A percentile compares a stretch with the other conserved stretches of the same genome.
phyloP scores from a whole-genome alignment of 2,888 invertebrate genomes.

The Cheilosia variabilis region DNA sequence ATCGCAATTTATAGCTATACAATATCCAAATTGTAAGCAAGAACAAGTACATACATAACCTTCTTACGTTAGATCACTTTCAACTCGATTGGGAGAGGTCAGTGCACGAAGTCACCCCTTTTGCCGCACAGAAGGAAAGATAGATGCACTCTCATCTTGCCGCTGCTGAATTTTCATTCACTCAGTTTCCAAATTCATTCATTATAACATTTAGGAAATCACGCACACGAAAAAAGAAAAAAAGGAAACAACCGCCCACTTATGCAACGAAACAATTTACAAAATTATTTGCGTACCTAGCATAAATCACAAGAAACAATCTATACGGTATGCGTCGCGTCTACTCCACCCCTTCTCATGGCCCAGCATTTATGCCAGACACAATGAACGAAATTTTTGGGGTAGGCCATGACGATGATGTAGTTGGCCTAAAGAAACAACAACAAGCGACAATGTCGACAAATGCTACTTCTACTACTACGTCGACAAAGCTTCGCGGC shows the following conservation, averaged over 20 bases:
- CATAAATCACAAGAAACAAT: conserved; percentile 56
- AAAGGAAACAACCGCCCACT: conserved; percentile 25
- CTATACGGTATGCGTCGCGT: conserved; percentile 38
- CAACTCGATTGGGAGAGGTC: background rate
- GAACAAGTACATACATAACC: too few relatives aligned
- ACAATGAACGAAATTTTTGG: conserved; percentile 69
- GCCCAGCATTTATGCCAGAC: conserved; percentile 36
- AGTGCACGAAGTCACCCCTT: background rate
- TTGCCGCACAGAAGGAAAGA: background rate
- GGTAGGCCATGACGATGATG: conserved; percentile 75
- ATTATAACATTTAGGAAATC: conserved; percentile 9
- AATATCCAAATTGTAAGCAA: too few relatives aligned
- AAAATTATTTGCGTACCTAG: conserved; percentile 42
- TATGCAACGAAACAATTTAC: conserved; percentile 56
- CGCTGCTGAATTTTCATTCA: conserved; percentile 37
- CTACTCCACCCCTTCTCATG: conserved; percentile 50
- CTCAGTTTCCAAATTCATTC: conserved; percentile 44
- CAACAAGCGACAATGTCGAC: conserved; percentile 62
- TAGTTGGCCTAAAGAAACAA: conserved; percentile 75
- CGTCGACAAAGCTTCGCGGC: conserved; percentile 55
- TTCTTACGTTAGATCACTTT: background rate
- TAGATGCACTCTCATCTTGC: background rate
- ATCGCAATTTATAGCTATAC: too few relatives aligned
- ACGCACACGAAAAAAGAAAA: background rate
- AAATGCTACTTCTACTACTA: conserved; percentile 49